Percentiles rank a stretch among this genome's conserved stretches.
Conservation (phyloP, 2,797 vertebrate species). For the Argyrosomus regius region DNA sequence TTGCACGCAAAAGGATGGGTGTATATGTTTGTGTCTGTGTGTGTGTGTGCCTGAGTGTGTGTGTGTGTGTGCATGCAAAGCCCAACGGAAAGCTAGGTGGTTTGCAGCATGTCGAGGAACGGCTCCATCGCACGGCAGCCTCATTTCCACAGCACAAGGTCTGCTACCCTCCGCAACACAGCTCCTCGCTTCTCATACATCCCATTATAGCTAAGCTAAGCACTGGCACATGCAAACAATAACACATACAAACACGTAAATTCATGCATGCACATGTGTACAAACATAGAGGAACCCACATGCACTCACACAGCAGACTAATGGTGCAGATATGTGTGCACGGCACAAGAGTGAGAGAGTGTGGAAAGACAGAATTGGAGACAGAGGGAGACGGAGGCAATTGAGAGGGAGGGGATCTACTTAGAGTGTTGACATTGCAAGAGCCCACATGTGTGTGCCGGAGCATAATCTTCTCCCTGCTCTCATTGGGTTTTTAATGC, state of each 20-base stretch:
- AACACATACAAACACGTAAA: slow-evolving; percentile 30
- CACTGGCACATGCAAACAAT: slow-evolving; percentile 23
- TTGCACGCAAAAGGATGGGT: slow-evolving; percentile 29
- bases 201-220: slow-evolving; percentile 48
- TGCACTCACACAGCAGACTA: slow-evolving; percentile 35
- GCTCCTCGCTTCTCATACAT: slow-evolving; percentile 42
- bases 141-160: slow-evolving; percentile 69
- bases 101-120: slow-evolving; percentile 40
- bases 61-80: slow-evolving; percentile 28
- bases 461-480: slow-evolving; percentile 78
- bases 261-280: slow-evolving; percentile 16
- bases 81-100: slow-evolving; percentile 41
- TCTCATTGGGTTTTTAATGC: slow-evolving; percentile 82
- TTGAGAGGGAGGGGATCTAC: slow-evolving; percentile 75
- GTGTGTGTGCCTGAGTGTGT: slow-evolving; percentile 1
- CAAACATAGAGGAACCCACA: slow-evolving; percentile 31
- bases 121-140: slow-evolving; percentile 36
- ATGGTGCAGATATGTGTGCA: slow-evolving; percentile 41
- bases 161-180: slow-evolving; percentile 39
- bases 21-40: slow-evolving; percentile 15
- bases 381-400: slow-evolving; percentile 59
- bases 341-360: slow-evolving; percentile 27
- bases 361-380: slow-evolving; percentile 55
- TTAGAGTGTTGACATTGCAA: slow-evolving; percentile 82
- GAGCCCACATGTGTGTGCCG: slow-evolving; percentile 73